Conservation (phyloP, 2,888 invertebrate species). For the Nomada goodeniana region DNA sequence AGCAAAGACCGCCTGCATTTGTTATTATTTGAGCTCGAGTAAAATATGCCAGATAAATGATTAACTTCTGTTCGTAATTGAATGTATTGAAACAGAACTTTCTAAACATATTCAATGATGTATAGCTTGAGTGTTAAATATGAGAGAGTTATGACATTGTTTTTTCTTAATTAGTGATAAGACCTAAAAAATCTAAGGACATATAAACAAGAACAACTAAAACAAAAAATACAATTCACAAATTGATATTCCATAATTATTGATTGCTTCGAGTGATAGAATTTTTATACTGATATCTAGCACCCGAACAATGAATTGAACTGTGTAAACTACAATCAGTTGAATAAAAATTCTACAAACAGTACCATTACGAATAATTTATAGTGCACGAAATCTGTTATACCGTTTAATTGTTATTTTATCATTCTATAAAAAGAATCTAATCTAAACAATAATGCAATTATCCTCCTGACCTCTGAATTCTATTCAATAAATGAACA, state of each 20-base stretch:
- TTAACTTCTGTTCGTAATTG: slow-evolving; percentile 7
- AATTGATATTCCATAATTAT: not conserved
- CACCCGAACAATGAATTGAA: not conserved
- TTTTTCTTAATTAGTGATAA: slow-evolving; percentile 19
- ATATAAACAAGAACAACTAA: not conserved
- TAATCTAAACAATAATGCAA: slow-evolving; percentile 7
- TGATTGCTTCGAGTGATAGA: not conserved
- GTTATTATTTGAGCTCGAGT: not conserved
- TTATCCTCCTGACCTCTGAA: not conserved
- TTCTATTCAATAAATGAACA: not conserved
- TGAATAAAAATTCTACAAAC: not conserved
- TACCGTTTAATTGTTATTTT: slow-evolving; percentile 27
- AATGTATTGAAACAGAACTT: not conserved
- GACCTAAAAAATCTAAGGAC: not conserved
- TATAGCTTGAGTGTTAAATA: not conserved
- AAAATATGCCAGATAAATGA: not conserved
- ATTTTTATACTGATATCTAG: slow-evolving; percentile 4
- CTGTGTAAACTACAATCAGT: not conserved
- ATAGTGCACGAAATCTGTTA: not conserved
- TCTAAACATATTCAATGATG: not conserved
- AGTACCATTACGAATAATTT: not conserved
- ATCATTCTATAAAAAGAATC: slow-evolving; percentile 42
- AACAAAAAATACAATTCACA: not conserved
- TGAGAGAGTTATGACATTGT: not conserved
- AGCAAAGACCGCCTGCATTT: slow-evolving; percentile 1